These are phyloP conservation scores for Panthera tigris DNA, from an alignment of 2,113 vertebrate genomes.

Conservation along the genomic window DNA sequence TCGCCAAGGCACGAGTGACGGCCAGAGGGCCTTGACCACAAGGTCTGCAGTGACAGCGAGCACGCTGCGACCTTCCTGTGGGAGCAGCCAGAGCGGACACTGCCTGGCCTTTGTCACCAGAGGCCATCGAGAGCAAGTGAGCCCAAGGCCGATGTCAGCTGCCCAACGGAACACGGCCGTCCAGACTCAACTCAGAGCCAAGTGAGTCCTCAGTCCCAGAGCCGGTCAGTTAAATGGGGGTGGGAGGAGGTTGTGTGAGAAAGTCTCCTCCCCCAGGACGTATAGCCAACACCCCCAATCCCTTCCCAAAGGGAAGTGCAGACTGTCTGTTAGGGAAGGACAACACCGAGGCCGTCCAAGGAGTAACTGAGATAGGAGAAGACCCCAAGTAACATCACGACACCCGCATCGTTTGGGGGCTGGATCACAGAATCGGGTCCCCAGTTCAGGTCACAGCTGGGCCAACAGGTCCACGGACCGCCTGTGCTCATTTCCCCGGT, in stretches of 20 bases:
- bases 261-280: neutral
- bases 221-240: too few relatives aligned
- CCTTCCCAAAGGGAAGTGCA: neutral
- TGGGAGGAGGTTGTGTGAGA: too few relatives aligned
- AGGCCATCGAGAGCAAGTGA: neutral
- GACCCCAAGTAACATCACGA: neutral
- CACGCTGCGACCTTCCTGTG: rapidly evolving
- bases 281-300: neutral
- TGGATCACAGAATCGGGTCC: too few relatives aligned
- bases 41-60: neutral
- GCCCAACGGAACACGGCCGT: neutral
- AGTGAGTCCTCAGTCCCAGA: neutral
- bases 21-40: too few relatives aligned
- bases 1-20: neutral
- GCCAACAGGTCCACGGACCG: rapidly evolving
- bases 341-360: neutral
- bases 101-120: neutral
- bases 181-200: neutral
- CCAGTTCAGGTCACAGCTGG: neutral
- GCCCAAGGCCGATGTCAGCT: neutral
- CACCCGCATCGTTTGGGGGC: neutral
- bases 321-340: neutral
- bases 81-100: too few relatives aligned
- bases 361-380: neutral
- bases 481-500: neutral